phyloP scores from a whole-genome alignment of 2,888 invertebrate species.

The Neoascia interrupta region DNA sequence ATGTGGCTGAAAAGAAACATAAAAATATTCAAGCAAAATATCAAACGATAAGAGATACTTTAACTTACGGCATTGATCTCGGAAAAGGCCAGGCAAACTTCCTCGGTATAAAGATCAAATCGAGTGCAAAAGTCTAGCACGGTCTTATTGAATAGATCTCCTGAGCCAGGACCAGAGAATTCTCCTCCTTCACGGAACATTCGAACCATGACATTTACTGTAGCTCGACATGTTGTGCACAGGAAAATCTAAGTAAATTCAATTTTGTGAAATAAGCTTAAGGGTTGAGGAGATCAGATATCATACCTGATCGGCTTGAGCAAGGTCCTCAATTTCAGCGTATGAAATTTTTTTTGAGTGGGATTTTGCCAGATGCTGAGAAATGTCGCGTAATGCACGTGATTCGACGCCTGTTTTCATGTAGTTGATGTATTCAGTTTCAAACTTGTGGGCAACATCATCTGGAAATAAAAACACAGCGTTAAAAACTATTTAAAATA shows the following conservation, averaged over 20 bases:
- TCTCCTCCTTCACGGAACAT: conserved; percentile 80
- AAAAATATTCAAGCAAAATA: background rate
- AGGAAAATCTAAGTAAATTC: conserved; percentile 70
- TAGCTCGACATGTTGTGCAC: conserved; percentile 75
- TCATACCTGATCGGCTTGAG: conserved; percentile 69
- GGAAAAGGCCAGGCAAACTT: conserved; percentile 84
- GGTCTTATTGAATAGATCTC: conserved; percentile 76
- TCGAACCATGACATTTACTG: conserved; percentile 72
- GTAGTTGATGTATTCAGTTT: conserved; percentile 73
- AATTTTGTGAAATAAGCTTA: background rate
- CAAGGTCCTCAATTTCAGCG: conserved; percentile 72
- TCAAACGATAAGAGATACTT: background rate
- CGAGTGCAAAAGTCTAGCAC: conserved; percentile 81
- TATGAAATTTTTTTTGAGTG: conserved; percentile 75
- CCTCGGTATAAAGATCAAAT: conserved; percentile 82
- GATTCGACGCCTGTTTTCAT: conserved; percentile 74
- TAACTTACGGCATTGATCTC: conserved; percentile 82
- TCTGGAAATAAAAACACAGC: conserved; percentile 59
- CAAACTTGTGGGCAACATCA: conserved; percentile 72
- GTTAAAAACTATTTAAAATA: no score
- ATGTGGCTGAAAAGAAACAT: conserved; percentile 81
- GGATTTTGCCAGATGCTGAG: conserved; percentile 73
- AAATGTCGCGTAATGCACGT: conserved; percentile 70
- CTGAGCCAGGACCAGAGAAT: conserved; percentile 73
- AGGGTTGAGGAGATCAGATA: background rate